These are phyloP conservation scores for Pelecanoides urinatrix DNA, from an alignment of 2,113 vertebrate species.

Conservation along the genomic window DNA sequence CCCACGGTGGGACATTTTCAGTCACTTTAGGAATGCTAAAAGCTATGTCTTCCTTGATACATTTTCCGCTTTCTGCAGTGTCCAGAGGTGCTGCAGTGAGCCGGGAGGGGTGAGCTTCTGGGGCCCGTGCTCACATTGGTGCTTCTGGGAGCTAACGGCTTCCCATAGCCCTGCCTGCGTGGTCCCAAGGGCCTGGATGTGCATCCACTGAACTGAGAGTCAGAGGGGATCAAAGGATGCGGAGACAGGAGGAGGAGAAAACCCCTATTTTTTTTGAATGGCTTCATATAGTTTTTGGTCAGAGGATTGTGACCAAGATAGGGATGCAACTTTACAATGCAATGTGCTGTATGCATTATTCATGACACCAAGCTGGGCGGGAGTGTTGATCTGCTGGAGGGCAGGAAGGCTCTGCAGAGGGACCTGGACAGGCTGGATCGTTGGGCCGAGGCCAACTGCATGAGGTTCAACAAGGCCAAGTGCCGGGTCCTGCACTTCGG, in stretches of 20 bases:
- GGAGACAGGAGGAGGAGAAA: neutral
- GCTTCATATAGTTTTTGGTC: neutral
- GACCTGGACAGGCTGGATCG: too few relatives aligned
- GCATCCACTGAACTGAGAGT: neutral
- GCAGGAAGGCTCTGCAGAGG: too few relatives aligned
- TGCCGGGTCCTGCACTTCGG: too few relatives aligned
- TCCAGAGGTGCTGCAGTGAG: neutral
- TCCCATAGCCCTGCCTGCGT: neutral
- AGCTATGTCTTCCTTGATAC: accelerated
- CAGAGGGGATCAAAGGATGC: neutral
- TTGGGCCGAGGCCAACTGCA: too few relatives aligned
- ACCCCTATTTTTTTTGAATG: neutral
- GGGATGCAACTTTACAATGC: neutral
- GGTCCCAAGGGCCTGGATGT: neutral
- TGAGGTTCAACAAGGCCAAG: too few relatives aligned
- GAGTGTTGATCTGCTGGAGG: too few relatives aligned
- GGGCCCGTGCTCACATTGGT: neutral
- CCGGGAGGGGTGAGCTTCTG: neutral
- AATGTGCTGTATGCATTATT: too few relatives aligned
- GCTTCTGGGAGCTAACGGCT: neutral
- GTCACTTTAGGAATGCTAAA: neutral
- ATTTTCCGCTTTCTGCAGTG: neutral
- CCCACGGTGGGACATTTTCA: neutral
- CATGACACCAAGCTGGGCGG: too few relatives aligned
- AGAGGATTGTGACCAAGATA: neutral